Percentiles rank a stretch among this genome's conserved stretches.
Evolutionary conservation across 2,888 invertebrate genomes (phyloP).

Genomic region (Nysson spinosus): DNA sequence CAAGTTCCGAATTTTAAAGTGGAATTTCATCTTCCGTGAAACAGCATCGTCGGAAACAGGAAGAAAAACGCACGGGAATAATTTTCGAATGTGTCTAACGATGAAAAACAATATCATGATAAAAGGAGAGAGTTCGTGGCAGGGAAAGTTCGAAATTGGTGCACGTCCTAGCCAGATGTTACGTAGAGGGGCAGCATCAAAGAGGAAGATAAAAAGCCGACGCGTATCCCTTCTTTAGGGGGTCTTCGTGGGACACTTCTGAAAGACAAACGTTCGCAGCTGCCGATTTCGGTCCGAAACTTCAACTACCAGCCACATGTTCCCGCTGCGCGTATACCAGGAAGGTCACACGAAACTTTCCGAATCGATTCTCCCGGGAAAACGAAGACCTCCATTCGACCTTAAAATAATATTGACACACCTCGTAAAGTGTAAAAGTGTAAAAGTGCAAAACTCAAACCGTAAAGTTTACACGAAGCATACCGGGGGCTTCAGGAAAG

Average conservation of each 20-base stretch:
- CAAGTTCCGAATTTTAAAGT: no score
- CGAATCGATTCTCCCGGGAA: neutral
- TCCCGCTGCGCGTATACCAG: conserved; percentile 17
- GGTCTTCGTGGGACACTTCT: conserved; percentile 28
- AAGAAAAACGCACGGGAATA: no score
- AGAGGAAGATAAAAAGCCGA: conserved; percentile 39
- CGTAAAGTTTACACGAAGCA: no score
- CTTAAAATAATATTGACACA: no score
- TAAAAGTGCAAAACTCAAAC: no score
- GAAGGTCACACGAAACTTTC: conserved; percentile 1
- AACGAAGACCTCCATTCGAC: neutral
- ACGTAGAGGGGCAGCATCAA: conserved; percentile 40
- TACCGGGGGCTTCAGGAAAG: no score
- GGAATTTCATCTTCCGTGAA: neutral
- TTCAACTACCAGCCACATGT: conserved; percentile 51
- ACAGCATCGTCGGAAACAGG: no score
- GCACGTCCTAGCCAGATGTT: conserved; percentile 57
- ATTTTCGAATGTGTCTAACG: neutral
- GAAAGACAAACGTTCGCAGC: conserved; percentile 48
- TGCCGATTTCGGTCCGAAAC: conserved; percentile 45
- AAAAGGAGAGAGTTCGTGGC: conserved; percentile 19
- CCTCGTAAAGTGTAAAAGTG: no score
- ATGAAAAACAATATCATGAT: conserved; percentile 23
- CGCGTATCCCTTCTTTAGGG: conserved; percentile 33
- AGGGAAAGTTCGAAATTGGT: conserved; percentile 59